Conservation (phyloP, 2,888 invertebrate species). For the Chrysodeixis includens region DNA sequence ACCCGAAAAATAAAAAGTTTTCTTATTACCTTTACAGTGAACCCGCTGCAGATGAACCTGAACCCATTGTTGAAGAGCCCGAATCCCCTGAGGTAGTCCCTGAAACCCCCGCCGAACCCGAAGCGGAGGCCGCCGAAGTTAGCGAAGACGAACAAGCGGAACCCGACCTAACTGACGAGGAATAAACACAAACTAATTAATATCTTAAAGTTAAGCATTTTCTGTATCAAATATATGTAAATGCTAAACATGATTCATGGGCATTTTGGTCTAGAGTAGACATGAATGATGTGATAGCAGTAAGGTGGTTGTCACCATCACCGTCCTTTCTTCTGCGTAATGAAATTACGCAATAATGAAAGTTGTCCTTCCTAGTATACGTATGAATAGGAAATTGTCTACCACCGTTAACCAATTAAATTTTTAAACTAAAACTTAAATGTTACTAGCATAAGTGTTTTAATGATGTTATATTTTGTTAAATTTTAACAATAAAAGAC, state of each 20-base stretch:
- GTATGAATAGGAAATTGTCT: constrained; percentile 57
- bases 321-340: constrained; percentile 79
- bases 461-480: constrained; percentile 85
- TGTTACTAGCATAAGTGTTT: constrained; percentile 80
- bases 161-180: constrained; percentile 87
- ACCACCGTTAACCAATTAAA: constrained; percentile 73
- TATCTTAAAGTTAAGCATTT: constrained; percentile 70
- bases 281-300: constrained; percentile 78
- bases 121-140: constrained; percentile 73
- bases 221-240: constrained; percentile 55
- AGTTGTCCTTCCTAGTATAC: constrained; percentile 62
- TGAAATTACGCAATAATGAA: constrained; percentile 77
- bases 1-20: too few species aligned
- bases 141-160: constrained; percentile 86
- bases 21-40: constrained; percentile 68
- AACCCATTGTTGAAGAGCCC: constrained; percentile 86
- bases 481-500: constrained; percentile 88
- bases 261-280: constrained; percentile 63
- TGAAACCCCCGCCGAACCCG: constrained; percentile 65
- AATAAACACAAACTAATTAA: constrained; percentile 69
- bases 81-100: constrained; percentile 79
- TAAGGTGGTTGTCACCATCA: constrained; percentile 61
- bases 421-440: constrained; percentile 71
- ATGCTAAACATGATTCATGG: constrained; percentile 77
- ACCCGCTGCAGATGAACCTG: constrained; percentile 74